These are phyloP conservation scores for Lycaena phlaeas DNA, from an alignment of 2,888 invertebrate species.

Conservation along the genomic window DNA sequence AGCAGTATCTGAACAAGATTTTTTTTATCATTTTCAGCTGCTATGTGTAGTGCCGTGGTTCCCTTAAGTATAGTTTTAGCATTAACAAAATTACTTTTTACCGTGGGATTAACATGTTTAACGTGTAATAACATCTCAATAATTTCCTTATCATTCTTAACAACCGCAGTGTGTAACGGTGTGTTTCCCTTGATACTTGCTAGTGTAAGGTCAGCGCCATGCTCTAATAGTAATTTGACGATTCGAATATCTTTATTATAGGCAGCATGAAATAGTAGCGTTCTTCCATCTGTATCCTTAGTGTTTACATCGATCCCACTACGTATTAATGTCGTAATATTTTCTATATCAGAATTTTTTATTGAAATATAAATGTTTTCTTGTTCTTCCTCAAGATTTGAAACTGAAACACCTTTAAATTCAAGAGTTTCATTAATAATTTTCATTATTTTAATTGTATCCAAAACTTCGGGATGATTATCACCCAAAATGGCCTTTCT, in stretches of 20 bases:
- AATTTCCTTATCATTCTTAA: neutral
- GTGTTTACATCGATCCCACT: neutral
- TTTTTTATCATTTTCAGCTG: neutral
- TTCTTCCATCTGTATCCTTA: neutral
- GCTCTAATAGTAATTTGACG: neutral
- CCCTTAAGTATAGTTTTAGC: neutral
- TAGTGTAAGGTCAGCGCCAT: conserved; percentile 1
- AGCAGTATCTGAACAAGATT: neutral
- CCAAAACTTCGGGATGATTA: neutral
- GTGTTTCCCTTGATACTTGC: neutral
- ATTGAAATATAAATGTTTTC: neutral
- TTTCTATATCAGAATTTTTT: neutral
- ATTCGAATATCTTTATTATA: neutral
- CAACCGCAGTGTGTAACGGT: neutral
- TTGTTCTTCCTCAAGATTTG: neutral
- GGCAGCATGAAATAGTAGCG: neutral
- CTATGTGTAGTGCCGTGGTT: conserved; percentile 1
- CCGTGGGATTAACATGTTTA: neutral
- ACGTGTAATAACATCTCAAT: neutral
- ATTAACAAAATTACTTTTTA: neutral
- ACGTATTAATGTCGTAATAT: neutral
- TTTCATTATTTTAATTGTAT: neutral
- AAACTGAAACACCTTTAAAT: neutral
- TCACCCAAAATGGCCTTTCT: conserved; percentile 1
- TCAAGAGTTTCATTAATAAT: neutral